Conservation (phyloP, 1,140 invertebrate species). For the Solen grandis region DNA sequence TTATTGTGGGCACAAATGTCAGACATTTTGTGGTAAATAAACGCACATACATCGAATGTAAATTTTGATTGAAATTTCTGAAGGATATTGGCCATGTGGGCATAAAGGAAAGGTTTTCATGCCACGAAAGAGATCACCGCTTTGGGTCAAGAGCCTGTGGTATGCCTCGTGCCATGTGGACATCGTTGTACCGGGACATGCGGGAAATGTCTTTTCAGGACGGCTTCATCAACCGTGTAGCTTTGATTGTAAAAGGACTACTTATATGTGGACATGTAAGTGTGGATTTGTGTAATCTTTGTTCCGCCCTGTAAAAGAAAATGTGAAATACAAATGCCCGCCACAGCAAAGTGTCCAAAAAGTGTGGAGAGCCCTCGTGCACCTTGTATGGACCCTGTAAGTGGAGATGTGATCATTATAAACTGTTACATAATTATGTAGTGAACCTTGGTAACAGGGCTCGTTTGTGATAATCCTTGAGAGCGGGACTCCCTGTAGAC, state of each 20-base stretch:
- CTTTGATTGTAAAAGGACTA: conserved; percentile 70
- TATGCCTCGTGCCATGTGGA: conserved; percentile 62
- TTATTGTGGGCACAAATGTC: conserved; percentile 85
- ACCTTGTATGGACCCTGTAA: conserved; percentile 82
- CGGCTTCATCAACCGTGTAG: conserved; percentile 83
- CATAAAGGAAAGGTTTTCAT: conserved; percentile 70
- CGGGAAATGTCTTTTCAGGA: conserved; percentile 83
- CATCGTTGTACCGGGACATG: conserved; percentile 72
- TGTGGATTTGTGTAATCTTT: conserved; percentile 74
- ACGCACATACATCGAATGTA: conserved; percentile 83
- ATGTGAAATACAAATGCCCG: conserved; percentile 84
- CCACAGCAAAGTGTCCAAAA: conserved; percentile 82
- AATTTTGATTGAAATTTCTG: conserved; percentile 54
- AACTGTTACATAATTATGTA: conserved; percentile 84
- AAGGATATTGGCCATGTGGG: conserved; percentile 76
- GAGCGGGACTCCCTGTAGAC: conserved; percentile 81
- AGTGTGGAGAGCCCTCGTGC: conserved; percentile 85
- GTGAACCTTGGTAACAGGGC: conserved; percentile 82
- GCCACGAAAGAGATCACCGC: conserved; percentile 64
- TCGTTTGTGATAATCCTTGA: conserved; percentile 61
- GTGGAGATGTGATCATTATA: conserved; percentile 82
- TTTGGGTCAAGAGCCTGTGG: conserved; percentile 56
- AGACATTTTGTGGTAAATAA: conserved; percentile 84
- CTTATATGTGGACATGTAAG: conserved; percentile 80
- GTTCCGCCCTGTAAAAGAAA: conserved; percentile 84